Conservation (phyloP, 2,888 invertebrate species). For the Drosophila melanosoma region DNA sequence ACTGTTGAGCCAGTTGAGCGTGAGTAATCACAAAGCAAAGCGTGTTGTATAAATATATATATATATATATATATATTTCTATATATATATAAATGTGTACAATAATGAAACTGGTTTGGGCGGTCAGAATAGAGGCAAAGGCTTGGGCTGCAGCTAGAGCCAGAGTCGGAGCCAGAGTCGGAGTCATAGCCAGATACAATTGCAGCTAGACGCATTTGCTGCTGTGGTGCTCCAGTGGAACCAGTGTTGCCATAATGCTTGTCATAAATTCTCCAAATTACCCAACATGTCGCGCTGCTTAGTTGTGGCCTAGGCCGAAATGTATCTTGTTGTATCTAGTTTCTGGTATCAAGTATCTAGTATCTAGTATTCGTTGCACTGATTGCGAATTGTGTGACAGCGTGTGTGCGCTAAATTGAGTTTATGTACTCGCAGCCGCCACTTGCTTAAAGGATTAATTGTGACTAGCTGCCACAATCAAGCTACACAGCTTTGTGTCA, state of each 20-base stretch:
- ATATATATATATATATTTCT: not conserved
- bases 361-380: conserved; percentile 35
- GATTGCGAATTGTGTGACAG: conserved; percentile 82
- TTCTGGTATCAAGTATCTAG: conserved; percentile 20
- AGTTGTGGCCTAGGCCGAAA: conserved; percentile 46
- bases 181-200: conserved; percentile 8
- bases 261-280: conserved; percentile 83
- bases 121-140: conserved; percentile 54
- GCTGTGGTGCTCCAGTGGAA: conserved; percentile 32
- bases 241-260: conserved; percentile 78
- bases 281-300: conserved; percentile 68
- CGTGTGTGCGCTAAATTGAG: conserved; percentile 66
- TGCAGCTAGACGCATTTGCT: not conserved
- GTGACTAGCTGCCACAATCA: conserved; percentile 47
- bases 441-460: conserved; percentile 72
- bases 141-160: conserved; percentile 5
- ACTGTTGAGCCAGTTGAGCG: conserved; percentile 62
- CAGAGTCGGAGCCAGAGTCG: not conserved
- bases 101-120: conserved; percentile 78
- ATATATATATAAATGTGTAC: conserved; percentile 40
- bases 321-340: conserved; percentile 21
- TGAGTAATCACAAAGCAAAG: conserved; percentile 80
- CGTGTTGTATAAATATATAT: conserved; percentile 78
- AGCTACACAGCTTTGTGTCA: conserved; percentile 41
- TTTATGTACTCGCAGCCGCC: conserved; percentile 58